These are phyloP conservation scores for Trachelus tabidus DNA, from an alignment of 2,888 invertebrate species.

Conservation along the genomic window DNA sequence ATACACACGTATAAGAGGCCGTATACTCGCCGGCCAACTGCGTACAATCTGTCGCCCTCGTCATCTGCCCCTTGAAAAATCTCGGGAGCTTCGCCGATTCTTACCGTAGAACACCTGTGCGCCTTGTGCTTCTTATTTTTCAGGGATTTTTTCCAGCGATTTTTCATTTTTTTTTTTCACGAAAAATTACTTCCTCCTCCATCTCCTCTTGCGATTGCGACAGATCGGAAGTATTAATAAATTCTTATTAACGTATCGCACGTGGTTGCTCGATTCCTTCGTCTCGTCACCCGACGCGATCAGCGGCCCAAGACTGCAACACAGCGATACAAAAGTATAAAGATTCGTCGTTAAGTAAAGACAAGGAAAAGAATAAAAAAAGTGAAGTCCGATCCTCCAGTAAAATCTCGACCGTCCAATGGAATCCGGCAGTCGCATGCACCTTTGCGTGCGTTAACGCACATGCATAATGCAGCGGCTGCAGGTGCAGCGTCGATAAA, in stretches of 20 bases:
- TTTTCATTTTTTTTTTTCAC: neutral
- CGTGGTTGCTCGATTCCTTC: too few relatives aligned
- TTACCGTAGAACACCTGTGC: neutral
- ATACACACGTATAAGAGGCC: neutral
- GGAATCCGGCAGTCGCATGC: neutral
- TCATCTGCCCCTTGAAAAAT: neutral
- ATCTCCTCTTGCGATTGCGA: neutral
- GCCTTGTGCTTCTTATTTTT: constrained; percentile 1
- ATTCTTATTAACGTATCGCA: neutral
- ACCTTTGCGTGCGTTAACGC: neutral
- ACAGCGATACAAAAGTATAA: neutral
- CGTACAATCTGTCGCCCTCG: neutral
- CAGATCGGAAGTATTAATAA: neutral
- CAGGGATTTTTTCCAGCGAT: neutral
- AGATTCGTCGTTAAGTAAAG: neutral
- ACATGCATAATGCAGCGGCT: neutral
- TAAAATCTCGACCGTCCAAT: neutral
- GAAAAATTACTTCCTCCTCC: neutral
- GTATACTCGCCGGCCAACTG: neutral
- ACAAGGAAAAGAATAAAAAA: neutral
- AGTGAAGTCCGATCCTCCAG: neutral
- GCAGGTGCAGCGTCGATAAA: neutral
- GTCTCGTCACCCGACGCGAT: neutral
- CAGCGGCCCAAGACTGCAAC: neutral
- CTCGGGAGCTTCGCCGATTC: neutral